These are phyloP conservation scores for Gobiocypris rarus DNA, from an alignment of 2,113 vertebrate genomes.

Conservation along the genomic window DNA sequence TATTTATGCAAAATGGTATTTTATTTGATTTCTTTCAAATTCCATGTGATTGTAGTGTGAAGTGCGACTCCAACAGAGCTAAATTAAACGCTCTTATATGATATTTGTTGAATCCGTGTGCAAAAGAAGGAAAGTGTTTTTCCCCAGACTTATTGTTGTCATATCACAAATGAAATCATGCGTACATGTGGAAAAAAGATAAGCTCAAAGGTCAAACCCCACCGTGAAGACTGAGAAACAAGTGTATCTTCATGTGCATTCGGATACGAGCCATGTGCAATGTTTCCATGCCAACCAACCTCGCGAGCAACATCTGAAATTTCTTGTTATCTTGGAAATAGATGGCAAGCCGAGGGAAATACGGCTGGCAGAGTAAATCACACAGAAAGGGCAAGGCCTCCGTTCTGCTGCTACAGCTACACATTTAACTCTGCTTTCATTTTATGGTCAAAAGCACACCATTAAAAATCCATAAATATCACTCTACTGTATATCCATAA, in stretches of 20 bases:
- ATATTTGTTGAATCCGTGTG: background rate
- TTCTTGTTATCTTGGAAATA: constrained; percentile 64
- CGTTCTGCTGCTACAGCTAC: background rate
- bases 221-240: constrained; percentile 4
- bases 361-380: background rate
- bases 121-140: background rate
- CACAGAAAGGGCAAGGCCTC: background rate
- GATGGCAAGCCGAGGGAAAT: constrained; percentile 42
- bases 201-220: constrained; percentile 52
- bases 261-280: constrained; percentile 63
- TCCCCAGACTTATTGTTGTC: background rate
- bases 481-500: background rate
- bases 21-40: background rate
- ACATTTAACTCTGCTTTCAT: background rate
- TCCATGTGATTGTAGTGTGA: background rate
- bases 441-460: background rate
- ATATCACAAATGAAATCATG: constrained; percentile 17
- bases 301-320: constrained; percentile 60
- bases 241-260: constrained; percentile 39
- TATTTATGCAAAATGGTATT: background rate
- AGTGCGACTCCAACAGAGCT: background rate
- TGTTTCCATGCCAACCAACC: constrained; percentile 75
- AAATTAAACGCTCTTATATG: constrained; percentile 4
- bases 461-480: background rate
- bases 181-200: constrained; percentile 27